Evolutionary conservation across 1,140 invertebrate species (phyloP).

Genomic region (Cotesia vestalis): DNA sequence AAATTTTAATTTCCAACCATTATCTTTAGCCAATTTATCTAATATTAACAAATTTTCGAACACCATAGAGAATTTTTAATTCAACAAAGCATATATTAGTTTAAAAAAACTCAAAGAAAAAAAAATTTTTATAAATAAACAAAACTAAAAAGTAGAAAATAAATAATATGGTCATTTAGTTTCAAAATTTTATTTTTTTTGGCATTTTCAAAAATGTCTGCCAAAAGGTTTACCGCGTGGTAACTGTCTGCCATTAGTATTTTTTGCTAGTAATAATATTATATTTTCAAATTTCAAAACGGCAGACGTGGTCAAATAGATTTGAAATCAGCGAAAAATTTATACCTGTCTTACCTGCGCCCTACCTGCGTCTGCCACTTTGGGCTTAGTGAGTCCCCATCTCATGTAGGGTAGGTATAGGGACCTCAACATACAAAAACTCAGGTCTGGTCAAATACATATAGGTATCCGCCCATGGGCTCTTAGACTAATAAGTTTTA

Average conservation of each 20-base stretch:
- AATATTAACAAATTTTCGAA: no score
- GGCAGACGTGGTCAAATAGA: conserved; percentile 24
- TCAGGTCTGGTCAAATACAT: conserved; percentile 11
- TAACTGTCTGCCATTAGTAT: not conserved
- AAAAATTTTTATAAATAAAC: no score
- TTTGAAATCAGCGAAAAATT: not conserved
- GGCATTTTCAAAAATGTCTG: not conserved
- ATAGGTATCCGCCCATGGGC: conserved; percentile 16
- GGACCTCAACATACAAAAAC: not conserved
- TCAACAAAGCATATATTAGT: no score
- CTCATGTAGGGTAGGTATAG: not conserved
- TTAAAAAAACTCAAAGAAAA: no score
- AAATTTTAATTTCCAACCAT: no score
- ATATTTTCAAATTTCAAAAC: conserved; percentile 15
- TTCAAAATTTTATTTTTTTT: conserved; percentile 35
- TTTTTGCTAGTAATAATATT: not conserved
- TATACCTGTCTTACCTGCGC: not conserved
- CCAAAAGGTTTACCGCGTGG: not conserved
- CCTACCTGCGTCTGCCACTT: not conserved
- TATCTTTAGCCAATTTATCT: no score
- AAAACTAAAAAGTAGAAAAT: no score
- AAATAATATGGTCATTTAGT: conserved; percentile 41
- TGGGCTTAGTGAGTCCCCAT: not conserved
- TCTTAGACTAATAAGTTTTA: conserved; percentile 26
- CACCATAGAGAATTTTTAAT: no score